Conservation (phyloP, 2,888 invertebrate species). For the Ormyrus thymus region DNA sequence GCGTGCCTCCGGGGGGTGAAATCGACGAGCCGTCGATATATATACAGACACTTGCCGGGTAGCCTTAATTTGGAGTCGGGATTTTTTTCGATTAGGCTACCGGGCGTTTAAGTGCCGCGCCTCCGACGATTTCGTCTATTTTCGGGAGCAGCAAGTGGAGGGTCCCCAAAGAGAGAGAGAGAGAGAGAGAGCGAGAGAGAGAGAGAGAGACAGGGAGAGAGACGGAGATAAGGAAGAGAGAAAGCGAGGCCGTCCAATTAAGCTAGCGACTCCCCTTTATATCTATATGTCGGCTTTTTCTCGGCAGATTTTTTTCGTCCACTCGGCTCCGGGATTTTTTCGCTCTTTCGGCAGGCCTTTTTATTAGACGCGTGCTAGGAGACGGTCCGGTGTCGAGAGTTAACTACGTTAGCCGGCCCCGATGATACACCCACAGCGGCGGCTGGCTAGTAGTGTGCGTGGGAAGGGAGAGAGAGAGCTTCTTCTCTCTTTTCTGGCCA, state of each 20-base stretch:
- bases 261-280: constrained; percentile 27
- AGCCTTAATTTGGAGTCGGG: constrained; percentile 52
- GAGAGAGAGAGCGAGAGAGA: constrained; percentile 1
- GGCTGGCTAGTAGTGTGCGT: neutral
- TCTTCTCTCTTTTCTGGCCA: constrained; percentile 23
- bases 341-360: constrained; percentile 16
- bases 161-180: neutral
- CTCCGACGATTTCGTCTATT: constrained; percentile 34
- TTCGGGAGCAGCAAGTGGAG: constrained; percentile 36
- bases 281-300: constrained; percentile 13
- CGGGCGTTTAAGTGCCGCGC: constrained; percentile 35
- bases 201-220: neutral
- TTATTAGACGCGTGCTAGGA: constrained; percentile 18
- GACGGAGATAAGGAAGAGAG: neutral
- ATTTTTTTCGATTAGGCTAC: constrained; percentile 57
- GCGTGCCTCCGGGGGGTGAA: constrained; percentile 28
- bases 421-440: constrained; percentile 26
- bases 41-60: constrained; percentile 15
- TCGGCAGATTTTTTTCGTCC: constrained; percentile 20
- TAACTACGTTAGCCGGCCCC: constrained; percentile 40
- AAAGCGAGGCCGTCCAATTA: constrained; percentile 40
- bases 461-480: constrained; percentile 21
- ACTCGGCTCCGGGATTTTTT: constrained; percentile 33
- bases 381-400: constrained; percentile 8
- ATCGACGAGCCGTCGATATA: constrained; percentile 40